Conservation (phyloP, 2,888 invertebrate species). For the Anorthoa munda region DNA sequence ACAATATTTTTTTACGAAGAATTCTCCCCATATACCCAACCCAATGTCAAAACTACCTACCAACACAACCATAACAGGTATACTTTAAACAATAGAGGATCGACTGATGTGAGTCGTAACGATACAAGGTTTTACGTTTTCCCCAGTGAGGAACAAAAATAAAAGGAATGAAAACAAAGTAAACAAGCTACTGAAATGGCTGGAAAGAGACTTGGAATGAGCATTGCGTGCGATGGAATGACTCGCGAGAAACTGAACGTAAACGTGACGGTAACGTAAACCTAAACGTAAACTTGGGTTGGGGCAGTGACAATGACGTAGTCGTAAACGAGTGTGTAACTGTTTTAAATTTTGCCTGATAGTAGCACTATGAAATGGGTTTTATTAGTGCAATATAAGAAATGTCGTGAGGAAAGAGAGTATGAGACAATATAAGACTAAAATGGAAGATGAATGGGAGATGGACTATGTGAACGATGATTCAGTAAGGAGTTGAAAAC, state of each 20-base stretch:
- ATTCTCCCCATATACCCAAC: constrained; percentile 3
- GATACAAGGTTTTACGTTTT: constrained; percentile 67
- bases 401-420: neutral
- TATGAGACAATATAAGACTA: too few relatives aligned
- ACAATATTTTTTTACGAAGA: constrained; percentile 24
- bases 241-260: constrained; percentile 42
- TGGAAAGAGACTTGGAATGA: constrained; percentile 62
- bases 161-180: constrained; percentile 66
- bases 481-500: too few relatives aligned
- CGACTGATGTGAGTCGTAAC: constrained; percentile 62
- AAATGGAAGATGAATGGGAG: neutral
- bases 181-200: constrained; percentile 61
- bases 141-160: constrained; percentile 57
- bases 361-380: neutral
- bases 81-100: constrained; percentile 61
- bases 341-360: constrained; percentile 21
- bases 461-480: neutral
- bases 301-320: constrained; percentile 11
- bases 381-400: neutral
- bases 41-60: constrained; percentile 38
- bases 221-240: constrained; percentile 56
- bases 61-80: constrained; percentile 35
- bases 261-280: constrained; percentile 41
- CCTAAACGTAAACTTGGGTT: constrained; percentile 8
- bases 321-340: constrained; percentile 28